Evolutionary conservation across 2,888 invertebrate genomes (phyloP).

Genomic region (Thera obeliscata): DNA sequence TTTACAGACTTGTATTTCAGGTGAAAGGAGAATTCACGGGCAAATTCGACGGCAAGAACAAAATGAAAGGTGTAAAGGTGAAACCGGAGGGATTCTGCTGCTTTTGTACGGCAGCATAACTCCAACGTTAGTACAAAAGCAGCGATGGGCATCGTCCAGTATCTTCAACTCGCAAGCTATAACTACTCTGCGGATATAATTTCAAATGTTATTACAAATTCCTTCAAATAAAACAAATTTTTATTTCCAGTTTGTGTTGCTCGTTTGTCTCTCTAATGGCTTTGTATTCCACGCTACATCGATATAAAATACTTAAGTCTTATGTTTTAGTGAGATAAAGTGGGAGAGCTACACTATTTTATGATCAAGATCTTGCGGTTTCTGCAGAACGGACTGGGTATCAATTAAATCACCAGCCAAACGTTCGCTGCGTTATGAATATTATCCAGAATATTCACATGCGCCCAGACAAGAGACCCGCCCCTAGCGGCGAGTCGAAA

Average conservation of each 20-base stretch:
- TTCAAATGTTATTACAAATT: conserved; percentile 13
- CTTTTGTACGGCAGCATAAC: conserved; percentile 29
- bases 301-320: conserved; percentile 46
- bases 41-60: conserved; percentile 43
- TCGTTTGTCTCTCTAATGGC: conserved; percentile 47
- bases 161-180: conserved; percentile 11
- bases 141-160: conserved; percentile 14
- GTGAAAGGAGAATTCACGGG: conserved; percentile 79
- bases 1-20: no score
- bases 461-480: conserved; percentile 53
- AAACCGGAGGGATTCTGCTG: conserved; percentile 79
- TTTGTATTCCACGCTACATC: conserved; percentile 42
- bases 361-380: conserved; percentile 39
- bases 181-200: conserved; percentile 7
- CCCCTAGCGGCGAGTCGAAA: conserved; percentile 58
- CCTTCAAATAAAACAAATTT: conserved; percentile 44
- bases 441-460: conserved; percentile 80
- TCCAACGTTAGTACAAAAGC: conserved; percentile 17
- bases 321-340: conserved; percentile 46
- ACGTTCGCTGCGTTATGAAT: conserved; percentile 71
- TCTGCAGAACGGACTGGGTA: conserved; percentile 53
- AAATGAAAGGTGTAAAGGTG: conserved; percentile 73
- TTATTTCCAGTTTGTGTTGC: conserved; percentile 42
- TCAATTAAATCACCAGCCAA: conserved; percentile 74
- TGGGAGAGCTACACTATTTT: conserved; percentile 39